Percentiles rank a stretch among this genome's conserved stretches.
Evolutionary conservation across 2,113 vertebrate species (phyloP).

Genomic region (Macquaria ambigua): DNA sequence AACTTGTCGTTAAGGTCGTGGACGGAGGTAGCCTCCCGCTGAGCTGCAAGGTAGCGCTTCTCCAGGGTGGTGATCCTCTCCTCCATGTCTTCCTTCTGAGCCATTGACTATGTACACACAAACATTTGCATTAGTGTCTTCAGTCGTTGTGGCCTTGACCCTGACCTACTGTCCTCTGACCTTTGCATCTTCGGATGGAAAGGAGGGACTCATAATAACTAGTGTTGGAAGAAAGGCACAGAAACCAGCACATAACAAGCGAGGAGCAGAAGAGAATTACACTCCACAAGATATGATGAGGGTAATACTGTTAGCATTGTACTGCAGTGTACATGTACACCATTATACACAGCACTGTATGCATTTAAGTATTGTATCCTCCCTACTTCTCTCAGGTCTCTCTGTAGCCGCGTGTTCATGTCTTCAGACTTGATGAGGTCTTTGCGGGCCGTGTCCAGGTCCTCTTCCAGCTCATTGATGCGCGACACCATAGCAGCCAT

Average conservation of each 20-base stretch:
- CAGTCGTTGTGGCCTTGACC: background rate
- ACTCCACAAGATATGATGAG: background rate
- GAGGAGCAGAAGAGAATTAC: background rate
- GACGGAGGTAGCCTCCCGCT: conserved; percentile 97
- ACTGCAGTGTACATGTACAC: background rate
- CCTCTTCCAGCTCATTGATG: conserved; percentile 95
- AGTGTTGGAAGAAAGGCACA: background rate
- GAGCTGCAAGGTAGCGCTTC: conserved; percentile 97
- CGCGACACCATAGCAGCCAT: conserved; percentile 88
- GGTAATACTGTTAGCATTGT: background rate
- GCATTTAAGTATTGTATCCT: background rate
- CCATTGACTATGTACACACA: conserved; percentile 87
- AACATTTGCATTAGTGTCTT: background rate
- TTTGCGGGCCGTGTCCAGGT: conserved; percentile 95
- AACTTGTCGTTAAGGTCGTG: conserved; percentile 98
- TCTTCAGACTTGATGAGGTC: conserved; percentile 98
- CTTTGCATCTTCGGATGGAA: conserved; percentile 3
- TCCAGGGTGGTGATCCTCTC: conserved; percentile 98
- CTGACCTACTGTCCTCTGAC: background rate
- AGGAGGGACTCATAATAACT: too few species aligned
- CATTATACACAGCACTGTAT: background rate
- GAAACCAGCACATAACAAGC: background rate
- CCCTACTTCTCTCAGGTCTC: conserved; percentile 93
- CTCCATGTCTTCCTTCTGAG: conserved; percentile 99
- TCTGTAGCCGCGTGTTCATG: conserved; percentile 92